Conservation (phyloP, 2,888 invertebrate species). For the Notocelia uddmanniana region DNA sequence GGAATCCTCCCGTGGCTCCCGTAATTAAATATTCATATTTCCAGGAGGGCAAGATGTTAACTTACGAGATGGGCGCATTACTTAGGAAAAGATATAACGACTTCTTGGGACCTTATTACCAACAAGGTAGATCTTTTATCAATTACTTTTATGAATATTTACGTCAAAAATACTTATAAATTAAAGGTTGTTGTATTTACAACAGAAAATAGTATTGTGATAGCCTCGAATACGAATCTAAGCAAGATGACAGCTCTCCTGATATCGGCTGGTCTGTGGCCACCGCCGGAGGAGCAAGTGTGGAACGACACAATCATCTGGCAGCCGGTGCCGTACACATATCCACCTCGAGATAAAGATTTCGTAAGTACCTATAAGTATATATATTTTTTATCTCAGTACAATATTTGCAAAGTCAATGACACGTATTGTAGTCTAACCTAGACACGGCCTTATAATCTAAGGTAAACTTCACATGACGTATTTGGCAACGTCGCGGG, state of each 20-base stretch:
- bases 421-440: not conserved
- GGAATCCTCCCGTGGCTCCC: too few relatives aligned
- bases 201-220: slow-evolving; percentile 75
- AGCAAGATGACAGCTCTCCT: slow-evolving; percentile 91
- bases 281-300: slow-evolving; percentile 78
- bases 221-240: slow-evolving; percentile 89
- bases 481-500: too few relatives aligned
- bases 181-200: not conserved
- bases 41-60: slow-evolving; percentile 85
- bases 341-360: slow-evolving; percentile 71
- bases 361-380: slow-evolving; percentile 70
- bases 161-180: not conserved
- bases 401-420: not conserved
- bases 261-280: slow-evolving; percentile 90
- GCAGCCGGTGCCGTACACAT: slow-evolving; percentile 88
- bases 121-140: slow-evolving; percentile 63
- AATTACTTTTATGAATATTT: not conserved
- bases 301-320: slow-evolving; percentile 85
- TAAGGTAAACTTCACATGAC: not conserved
- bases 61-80: slow-evolving; percentile 84
- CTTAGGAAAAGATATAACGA: slow-evolving; percentile 82
- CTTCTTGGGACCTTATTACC: slow-evolving; percentile 80
- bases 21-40: slow-evolving; percentile 53
- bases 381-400: too few relatives aligned
- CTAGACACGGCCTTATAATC: not conserved